Evolutionary conservation across 2,888 invertebrate genomes (phyloP), one percentile per base, ranked within the genome.

Genomic region (Andrena flavipes): DNA sequence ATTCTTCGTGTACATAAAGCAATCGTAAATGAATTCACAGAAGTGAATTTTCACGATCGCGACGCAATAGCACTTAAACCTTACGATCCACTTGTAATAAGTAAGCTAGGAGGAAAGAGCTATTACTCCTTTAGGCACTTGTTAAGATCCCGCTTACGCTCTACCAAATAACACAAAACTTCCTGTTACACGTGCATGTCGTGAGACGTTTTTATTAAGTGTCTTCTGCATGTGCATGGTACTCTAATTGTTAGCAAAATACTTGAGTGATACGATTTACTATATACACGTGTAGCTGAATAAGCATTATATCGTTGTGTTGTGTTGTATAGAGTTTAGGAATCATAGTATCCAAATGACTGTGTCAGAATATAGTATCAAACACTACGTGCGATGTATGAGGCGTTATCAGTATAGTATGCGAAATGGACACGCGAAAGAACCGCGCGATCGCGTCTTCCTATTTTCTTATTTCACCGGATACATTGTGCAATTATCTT

Each of bases 171-270:
- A 54, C 59, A 56, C 51, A 30, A 63, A 69, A 69, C 10, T 48
- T 64, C 26, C 16, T 64, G 8, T 65, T 51, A 65, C 60, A 51
- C 48, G 63, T 70, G 87, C 81, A 85, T 81, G 83, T 20, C 48
- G 42, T 48, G 67, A 69, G 74, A 85, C 51, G 68, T 77, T 30
- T 75, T 42, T 35, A 51, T 65, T 48, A 69, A 63, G 63, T 71
- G 35, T 60, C 42, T 60, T 68, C 60, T 76, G 87, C 86, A 89
- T 82, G 86, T 62, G 88, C 88, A 88, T 86, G 88, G 75, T 84
- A 81, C 73, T 77, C 63, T 72, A 83, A 79, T 68, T 59, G 23
- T 71, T 60, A 54, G 59, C 13, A 60, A 42, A 51, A 74, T 70
- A 48, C 62, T 30, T 60, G 51, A 73, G 68, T 68, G 79, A 79